Base-by-base conservation (phyloP, 2,113 vertebrate species). In the Grantiella picta region DNA sequence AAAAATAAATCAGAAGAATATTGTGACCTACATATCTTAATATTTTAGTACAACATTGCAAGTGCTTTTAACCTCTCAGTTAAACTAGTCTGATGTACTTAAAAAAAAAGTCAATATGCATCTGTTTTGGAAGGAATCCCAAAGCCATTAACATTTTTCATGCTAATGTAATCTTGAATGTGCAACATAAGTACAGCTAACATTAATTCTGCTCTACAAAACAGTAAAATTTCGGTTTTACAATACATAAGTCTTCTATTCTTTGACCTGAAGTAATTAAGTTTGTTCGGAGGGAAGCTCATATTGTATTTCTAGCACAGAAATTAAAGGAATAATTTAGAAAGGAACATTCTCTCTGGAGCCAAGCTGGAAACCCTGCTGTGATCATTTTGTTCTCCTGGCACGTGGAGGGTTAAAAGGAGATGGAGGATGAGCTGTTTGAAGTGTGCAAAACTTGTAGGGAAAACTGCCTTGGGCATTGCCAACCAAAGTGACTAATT, bases 161-260 rank as follows among this genome's bases (percentile, higher is more conserved):
- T 94, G 84, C 78, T 95, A 93, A 90, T 78, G 57, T 75, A 84
- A 88, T 88, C 78, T 50, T 86, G 54, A 86, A 66, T 61, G 80
- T 78, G 88, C 64, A 92, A 61, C 44, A 33, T 49, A 94, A 92
- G 92, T 75, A 68, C 19, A 72, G 83, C 68, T 84, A 70, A 84
- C 94, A 94, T 94, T 94, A 95, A 97, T 97, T 97, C 84, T 93
- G 81, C 90, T 94, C 95, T 88, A 95, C 90, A 96, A 94, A 96
- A 77, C 94, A 93, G 80, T 92, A 72, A 88, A 86, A 81, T 94
- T 89, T 57, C 53, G 56, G 75, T 88, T 91, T 90, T 82, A 70
- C 83, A 91, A 22, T 33, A 69, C 53, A 20, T 25, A 36, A 93
- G 15, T 31, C 60, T 83, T 92, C 81, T 68, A 42, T 73, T 95